Evolutionary conservation across 2,888 invertebrate genomes (phyloP).

Genomic region (Sussaba pulchella): DNA sequence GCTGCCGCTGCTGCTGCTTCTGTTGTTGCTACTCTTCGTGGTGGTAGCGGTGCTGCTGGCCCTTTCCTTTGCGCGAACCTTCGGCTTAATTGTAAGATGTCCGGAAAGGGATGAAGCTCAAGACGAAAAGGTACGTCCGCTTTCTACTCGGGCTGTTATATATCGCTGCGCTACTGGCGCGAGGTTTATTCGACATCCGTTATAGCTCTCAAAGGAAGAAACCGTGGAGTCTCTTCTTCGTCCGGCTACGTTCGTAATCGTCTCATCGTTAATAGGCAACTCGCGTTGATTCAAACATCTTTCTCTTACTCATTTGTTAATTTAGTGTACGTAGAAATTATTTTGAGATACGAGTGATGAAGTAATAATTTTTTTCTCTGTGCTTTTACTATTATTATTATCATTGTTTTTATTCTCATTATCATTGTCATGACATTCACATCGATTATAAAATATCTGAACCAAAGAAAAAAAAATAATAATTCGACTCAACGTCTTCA

Average conservation of each 20-base stretch:
- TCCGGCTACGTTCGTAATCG: too few species aligned
- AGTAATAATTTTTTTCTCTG: too few species aligned
- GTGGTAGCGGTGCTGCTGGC: background rate
- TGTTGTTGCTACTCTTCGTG: too few species aligned
- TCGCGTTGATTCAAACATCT: background rate
- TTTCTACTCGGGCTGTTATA: background rate
- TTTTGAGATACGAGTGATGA: too few species aligned
- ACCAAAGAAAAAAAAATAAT: background rate
- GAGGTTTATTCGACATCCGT: constrained; percentile 44
- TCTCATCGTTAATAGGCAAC: too few species aligned
- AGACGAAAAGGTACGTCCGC: constrained; percentile 12
- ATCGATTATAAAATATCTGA: too few species aligned
- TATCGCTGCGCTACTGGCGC: background rate
- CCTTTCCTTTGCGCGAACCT: constrained; percentile 48
- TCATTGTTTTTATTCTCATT: too few species aligned
- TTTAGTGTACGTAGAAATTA: too few species aligned
- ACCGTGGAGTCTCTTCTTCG: constrained; percentile 20
- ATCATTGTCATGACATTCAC: too few species aligned
- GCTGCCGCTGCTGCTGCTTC: background rate
- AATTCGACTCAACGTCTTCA: background rate
- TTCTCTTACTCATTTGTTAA: background rate
- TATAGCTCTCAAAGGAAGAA: constrained; percentile 58
- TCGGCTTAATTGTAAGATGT: constrained; percentile 60
- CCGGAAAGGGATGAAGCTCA: constrained; percentile 28
- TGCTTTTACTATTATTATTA: too few species aligned